Evolutionary conservation across 2,888 invertebrate genomes (phyloP), one percentile per base, ranked within the genome.

Genomic region (Plutella xylostella): DNA sequence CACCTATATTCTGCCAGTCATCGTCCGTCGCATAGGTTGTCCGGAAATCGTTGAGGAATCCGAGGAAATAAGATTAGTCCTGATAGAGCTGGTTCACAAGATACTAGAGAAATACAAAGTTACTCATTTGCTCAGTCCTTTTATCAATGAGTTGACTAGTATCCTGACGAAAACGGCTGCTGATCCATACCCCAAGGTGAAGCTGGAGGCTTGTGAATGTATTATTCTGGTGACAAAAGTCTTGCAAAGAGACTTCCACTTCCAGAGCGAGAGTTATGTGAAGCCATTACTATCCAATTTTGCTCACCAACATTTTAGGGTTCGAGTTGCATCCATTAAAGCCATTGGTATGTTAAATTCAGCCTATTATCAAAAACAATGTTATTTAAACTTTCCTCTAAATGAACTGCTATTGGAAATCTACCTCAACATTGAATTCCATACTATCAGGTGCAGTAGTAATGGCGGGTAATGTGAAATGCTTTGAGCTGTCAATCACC

Each of bases 131-230:
- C 68, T 92, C 12, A 78, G 85, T 45, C 85, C 89, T 0, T 93
- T 92, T 64, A 78, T 92, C n/a, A 89, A 91, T 56, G 93, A 95
- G 60, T 85, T 92, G 34, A 85, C 92, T 0, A 87, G 80, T 53
- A 92, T 96, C 58, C 71, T 96, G 21, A 78, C 86, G 22, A 90
- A 90, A 61, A 90, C 91, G 0, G 85, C 92, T 1, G 78, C 86
- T 0, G 96, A 97, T 73, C 89, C 90, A 20, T 94, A 87, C 73
- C 91, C 94, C 3, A 88, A 90, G 55, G 91, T 96, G 0, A 94
- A 93, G 68, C 88, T 91, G 55, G 88, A 89, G 56, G 90, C 92
- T 34, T 94, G 94, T 66, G 79, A 85, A 48, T 90, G 92, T 56
- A 87, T 93, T 35, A 87, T 89, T 1, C 67, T 86, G 42, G 57